Evolutionary conservation across 2,888 invertebrate genomes (phyloP).

Genomic region (Diarsia rubi): DNA sequence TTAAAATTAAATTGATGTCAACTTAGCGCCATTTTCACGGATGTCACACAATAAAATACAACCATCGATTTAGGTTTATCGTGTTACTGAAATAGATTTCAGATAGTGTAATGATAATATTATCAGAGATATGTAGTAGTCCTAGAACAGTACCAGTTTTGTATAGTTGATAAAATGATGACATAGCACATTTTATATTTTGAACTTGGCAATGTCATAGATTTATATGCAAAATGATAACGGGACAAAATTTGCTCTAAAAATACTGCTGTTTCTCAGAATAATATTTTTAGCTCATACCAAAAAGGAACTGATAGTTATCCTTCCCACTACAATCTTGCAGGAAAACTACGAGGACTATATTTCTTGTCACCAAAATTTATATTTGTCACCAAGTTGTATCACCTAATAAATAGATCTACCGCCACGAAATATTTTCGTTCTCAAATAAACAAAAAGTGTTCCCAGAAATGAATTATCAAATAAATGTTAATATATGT

Average conservation of each 20-base stretch:
- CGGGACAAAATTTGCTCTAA: not conserved
- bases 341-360: too few relatives aligned
- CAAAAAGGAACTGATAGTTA: not conserved
- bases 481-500: too few relatives aligned
- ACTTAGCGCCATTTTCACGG: not conserved
- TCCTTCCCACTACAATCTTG: conserved; percentile 13
- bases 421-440: too few relatives aligned
- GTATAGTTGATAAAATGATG: not conserved
- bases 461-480: too few relatives aligned
- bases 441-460: too few relatives aligned
- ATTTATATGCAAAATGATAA: not conserved
- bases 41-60: conserved; percentile 8
- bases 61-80: conserved; percentile 48
- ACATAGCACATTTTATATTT: not conserved
- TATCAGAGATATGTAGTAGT: conserved; percentile 44
- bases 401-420: too few relatives aligned
- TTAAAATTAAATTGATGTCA: conserved; percentile 24
- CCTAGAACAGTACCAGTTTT: conserved; percentile 24
- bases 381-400: too few relatives aligned
- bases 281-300: not conserved
- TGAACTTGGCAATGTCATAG: conserved; percentile 12
- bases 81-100: conserved; percentile 43
- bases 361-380: too few relatives aligned
- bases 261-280: not conserved
- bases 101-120: conserved; percentile 40